Conservation (phyloP, 1,140 invertebrate species). For the Belonocnema kinseyi region DNA sequence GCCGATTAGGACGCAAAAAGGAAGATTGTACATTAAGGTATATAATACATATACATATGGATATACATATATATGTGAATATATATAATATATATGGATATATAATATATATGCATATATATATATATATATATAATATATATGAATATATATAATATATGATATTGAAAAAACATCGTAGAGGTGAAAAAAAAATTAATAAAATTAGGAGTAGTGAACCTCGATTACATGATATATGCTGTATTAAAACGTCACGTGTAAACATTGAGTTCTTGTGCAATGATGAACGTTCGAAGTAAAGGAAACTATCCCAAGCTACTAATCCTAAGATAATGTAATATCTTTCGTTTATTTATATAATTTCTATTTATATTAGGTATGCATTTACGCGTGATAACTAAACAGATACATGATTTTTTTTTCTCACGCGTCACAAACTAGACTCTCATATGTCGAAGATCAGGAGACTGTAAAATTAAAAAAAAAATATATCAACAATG, state of each 20-base stretch:
- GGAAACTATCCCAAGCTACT: slow-evolving; percentile 74
- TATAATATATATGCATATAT: not conserved
- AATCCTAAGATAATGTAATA: slow-evolving; percentile 75
- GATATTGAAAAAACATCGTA: slow-evolving; percentile 61
- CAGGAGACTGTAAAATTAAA: slow-evolving; percentile 64
- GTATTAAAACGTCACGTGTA: slow-evolving; percentile 44
- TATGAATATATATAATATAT: slow-evolving; percentile 38
- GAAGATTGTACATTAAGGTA: slow-evolving; percentile 66
- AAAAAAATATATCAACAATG: not conserved
- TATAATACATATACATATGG: slow-evolving; percentile 16
- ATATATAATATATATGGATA: slow-evolving; percentile 36
- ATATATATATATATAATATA: slow-evolving; percentile 32
- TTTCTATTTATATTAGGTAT: slow-evolving; percentile 75
- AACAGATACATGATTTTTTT: slow-evolving; percentile 71
- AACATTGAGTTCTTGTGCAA: slow-evolving; percentile 34
- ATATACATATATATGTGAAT: too few species aligned
- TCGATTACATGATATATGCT: slow-evolving; percentile 59
- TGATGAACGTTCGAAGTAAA: slow-evolving; percentile 61
- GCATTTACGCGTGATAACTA: slow-evolving; percentile 72
- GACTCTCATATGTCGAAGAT: slow-evolving; percentile 67
- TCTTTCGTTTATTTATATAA: slow-evolving; percentile 67
- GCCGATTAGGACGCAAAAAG: slow-evolving; percentile 48
- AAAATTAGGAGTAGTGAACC: slow-evolving; percentile 70
- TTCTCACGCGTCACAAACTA: slow-evolving; percentile 54
- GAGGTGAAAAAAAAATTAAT: slow-evolving; percentile 71